Conservation (phyloP, 2,888 invertebrate genomes). For the Agonum fuliginosum region DNA sequence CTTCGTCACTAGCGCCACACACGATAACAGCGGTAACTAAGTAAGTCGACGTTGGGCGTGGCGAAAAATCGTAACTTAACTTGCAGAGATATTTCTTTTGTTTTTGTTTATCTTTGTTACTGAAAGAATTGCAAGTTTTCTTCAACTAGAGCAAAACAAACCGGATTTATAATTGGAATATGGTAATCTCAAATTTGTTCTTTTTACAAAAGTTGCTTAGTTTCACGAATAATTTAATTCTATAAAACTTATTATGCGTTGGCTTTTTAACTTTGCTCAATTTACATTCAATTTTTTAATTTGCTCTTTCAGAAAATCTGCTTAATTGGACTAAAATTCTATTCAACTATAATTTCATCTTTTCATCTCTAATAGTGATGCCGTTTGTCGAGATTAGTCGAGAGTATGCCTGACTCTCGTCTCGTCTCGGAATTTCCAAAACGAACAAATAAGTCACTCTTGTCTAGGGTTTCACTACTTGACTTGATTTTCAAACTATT, state of each 20-base stretch:
- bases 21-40: slow-evolving; percentile 42
- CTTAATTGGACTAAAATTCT: background rate
- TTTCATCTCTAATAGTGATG: no score
- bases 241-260: slow-evolving; percentile 33
- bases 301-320: background rate
- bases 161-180: slow-evolving; percentile 41
- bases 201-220: slow-evolving; percentile 28
- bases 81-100: slow-evolving; percentile 33
- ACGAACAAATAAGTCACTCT: no score
- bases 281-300: slow-evolving; percentile 31
- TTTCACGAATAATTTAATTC: slow-evolving; percentile 44
- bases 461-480: background rate
- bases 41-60: slow-evolving; percentile 41
- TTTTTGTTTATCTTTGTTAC: slow-evolving; percentile 37
- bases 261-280: slow-evolving; percentile 37
- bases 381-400: no score
- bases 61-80: slow-evolving; percentile 38
- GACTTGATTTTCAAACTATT: background rate
- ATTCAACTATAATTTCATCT: background rate
- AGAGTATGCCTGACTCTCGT: no score
- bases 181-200: slow-evolving; percentile 24
- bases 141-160: slow-evolving; percentile 41
- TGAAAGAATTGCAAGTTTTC: slow-evolving; percentile 31
- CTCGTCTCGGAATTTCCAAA: no score
- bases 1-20: slow-evolving; percentile 44